Evolutionary conservation across 37 sponge, comb jelly and placozoan species (phyloP).

Genomic region (Lycopodina hypogea): DNA sequence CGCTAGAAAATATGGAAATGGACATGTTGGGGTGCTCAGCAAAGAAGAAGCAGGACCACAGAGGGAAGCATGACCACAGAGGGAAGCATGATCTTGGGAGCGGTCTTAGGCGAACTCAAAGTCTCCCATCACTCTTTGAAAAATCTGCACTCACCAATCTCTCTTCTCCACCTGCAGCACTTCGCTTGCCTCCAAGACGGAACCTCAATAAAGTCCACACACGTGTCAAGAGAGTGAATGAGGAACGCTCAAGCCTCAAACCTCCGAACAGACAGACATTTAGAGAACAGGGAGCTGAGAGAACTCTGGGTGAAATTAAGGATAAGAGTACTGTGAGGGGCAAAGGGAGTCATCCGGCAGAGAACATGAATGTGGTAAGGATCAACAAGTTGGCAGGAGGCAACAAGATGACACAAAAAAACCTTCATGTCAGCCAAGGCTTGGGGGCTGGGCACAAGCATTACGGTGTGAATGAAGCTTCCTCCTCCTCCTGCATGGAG

Average conservation of each 20-base stretch:
- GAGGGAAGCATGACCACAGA: neutral
- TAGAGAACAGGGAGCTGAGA: neutral
- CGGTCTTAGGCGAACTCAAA: neutral
- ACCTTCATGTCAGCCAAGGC: conserved; percentile 1
- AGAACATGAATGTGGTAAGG: no score
- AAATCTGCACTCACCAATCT: neutral
- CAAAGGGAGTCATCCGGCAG: no score
- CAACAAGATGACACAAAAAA: neutral
- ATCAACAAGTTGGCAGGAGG: no score
- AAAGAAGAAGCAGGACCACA: neutral
- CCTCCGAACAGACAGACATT: neutral
- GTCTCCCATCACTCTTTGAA: conserved; percentile 14
- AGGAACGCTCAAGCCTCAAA: conserved; percentile 3
- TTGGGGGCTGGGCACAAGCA: conserved; percentile 1
- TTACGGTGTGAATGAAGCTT: conserved; percentile 20
- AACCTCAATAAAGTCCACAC: conserved; percentile 15
- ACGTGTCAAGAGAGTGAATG: conserved; percentile 2
- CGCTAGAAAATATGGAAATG: neutral
- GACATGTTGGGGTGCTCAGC: neutral
- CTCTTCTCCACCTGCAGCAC: neutral
- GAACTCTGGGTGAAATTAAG: neutral
- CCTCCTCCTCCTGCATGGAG: neutral
- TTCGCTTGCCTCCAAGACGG: no score
- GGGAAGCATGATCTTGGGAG: neutral
- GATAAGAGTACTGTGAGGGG: no score